Percentiles rank a stretch among this genome's conserved stretches.
These are phyloP conservation scores for Ailuropoda melanoleuca DNA, from an alignment of 2,113 vertebrate species.

Conservation along the genomic window DNA sequence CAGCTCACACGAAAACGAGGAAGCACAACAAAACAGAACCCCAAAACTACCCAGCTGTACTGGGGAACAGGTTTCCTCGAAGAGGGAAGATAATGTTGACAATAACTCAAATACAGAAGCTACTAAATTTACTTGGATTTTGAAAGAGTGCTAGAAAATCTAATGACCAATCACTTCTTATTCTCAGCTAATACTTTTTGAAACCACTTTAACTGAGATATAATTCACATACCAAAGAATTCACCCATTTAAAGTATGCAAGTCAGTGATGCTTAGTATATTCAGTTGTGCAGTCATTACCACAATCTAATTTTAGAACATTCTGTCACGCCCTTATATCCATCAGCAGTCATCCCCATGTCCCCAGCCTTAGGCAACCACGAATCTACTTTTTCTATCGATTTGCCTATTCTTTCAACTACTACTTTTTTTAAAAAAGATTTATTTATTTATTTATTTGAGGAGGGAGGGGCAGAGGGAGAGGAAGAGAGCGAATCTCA, in stretches of 20 bases:
- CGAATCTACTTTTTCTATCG: neutral
- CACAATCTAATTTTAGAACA: constrained; percentile 30
- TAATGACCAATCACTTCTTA: neutral
- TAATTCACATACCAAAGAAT: constrained; percentile 16
- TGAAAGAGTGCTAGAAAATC: constrained; percentile 39
- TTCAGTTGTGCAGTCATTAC: neutral
- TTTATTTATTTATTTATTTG: neutral
- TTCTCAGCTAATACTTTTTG: neutral
- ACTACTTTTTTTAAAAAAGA: neutral
- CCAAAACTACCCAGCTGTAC: neutral
- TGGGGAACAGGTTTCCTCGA: neutral
- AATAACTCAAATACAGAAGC: neutral
- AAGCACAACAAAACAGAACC: neutral
- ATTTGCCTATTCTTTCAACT: neutral
- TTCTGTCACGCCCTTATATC: neutral
- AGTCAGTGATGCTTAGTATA: neutral
- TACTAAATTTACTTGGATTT: constrained; percentile 21
- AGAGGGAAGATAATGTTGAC: neutral
- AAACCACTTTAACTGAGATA: neutral
- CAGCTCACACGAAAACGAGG: neutral
- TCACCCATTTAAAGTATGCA: neutral
- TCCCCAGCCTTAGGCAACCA: neutral
- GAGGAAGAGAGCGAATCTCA: neutral
- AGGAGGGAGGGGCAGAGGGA: neutral
- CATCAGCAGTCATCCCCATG: neutral